These are phyloP conservation scores for Drosophila asahinai DNA, from an alignment of 1,140 invertebrate genomes.

Conservation along the genomic window DNA sequence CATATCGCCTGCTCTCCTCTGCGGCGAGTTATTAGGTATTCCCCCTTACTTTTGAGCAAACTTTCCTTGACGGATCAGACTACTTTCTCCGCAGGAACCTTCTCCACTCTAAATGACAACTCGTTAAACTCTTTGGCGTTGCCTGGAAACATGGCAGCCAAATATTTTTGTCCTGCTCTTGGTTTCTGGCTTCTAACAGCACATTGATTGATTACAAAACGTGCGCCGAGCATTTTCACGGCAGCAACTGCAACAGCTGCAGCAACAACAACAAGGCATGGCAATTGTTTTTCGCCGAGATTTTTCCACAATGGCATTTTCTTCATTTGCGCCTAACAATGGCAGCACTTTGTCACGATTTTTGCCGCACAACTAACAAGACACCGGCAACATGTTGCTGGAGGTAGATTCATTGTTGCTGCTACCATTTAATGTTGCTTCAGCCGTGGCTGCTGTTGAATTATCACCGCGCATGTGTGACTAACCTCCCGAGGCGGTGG, in stretches of 20 bases:
- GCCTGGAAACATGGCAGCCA: conserved; percentile 52
- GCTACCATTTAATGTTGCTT: conserved; percentile 78
- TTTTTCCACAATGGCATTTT: conserved; percentile 83
- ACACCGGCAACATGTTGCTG: conserved; percentile 76
- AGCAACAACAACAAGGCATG: conserved; percentile 47
- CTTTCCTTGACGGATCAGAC: conserved; percentile 25
- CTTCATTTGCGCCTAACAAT: conserved; percentile 83
- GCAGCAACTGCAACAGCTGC: conserved; percentile 41
- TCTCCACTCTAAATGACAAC: conserved; percentile 57
- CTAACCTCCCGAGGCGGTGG: conserved; percentile 76
- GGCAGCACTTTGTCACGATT: conserved; percentile 82
- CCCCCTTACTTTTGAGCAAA: conserved; percentile 14
- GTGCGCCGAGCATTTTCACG: conserved; percentile 79
- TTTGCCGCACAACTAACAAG: conserved; percentile 73
- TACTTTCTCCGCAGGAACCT: conserved; percentile 49
- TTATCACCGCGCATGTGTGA: conserved; percentile 80
- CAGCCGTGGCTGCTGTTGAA: conserved; percentile 63
- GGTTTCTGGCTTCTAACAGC: conserved; percentile 46
- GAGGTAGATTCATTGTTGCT: conserved; percentile 47
- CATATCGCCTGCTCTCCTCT: conserved; percentile 4
- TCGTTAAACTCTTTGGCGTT: conserved; percentile 60
- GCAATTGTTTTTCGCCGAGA: conserved; percentile 74
- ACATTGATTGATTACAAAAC: conserved; percentile 81
- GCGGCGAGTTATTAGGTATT: conserved; percentile 11
- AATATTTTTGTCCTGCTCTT: conserved; percentile 63